phyloP scores from a whole-genome alignment of 2,113 vertebrate genomes.

The Pseudorhombus dupliciocellatus region DNA sequence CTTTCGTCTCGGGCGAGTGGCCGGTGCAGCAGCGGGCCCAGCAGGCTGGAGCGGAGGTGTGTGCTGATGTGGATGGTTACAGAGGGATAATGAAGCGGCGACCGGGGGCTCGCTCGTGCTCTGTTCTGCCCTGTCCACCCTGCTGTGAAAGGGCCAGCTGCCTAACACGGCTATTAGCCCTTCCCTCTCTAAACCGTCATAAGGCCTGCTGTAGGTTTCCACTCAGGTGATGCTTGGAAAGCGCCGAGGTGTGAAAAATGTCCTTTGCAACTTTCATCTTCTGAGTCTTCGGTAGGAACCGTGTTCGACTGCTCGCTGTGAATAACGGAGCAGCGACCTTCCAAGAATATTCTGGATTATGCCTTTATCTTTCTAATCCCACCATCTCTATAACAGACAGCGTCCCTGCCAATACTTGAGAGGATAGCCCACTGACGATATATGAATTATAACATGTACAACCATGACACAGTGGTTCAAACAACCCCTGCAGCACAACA shows the following conservation, averaged over 20 bases:
- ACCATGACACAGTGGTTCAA: too few relatives aligned
- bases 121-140: constrained; percentile 39
- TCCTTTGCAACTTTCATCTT: constrained; percentile 33
- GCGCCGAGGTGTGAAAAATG: constrained; percentile 34
- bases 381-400: constrained; percentile 20
- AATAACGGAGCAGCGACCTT: constrained; percentile 33
- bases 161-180: constrained; percentile 31
- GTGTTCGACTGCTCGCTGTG: constrained; percentile 15
- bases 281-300: constrained; percentile 21
- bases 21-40: constrained; percentile 57
- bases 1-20: constrained; percentile 74
- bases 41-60: constrained; percentile 58
- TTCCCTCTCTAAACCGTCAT: constrained; percentile 11
- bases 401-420: constrained; percentile 11
- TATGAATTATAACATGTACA: constrained; percentile 34
- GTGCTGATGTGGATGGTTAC: constrained; percentile 69
- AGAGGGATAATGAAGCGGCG: constrained; percentile 73
- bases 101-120: constrained; percentile 47
- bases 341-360: neutral
- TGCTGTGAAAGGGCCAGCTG: constrained; percentile 51
- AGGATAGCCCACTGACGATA: neutral
- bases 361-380: constrained; percentile 13
- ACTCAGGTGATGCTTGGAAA: constrained; percentile 26
- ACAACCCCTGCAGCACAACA: too few relatives aligned
- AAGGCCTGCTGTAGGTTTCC: neutral